Evolutionary conservation across 1,140 invertebrate genomes (phyloP).

Genomic region (Drosophila bocki): DNA sequence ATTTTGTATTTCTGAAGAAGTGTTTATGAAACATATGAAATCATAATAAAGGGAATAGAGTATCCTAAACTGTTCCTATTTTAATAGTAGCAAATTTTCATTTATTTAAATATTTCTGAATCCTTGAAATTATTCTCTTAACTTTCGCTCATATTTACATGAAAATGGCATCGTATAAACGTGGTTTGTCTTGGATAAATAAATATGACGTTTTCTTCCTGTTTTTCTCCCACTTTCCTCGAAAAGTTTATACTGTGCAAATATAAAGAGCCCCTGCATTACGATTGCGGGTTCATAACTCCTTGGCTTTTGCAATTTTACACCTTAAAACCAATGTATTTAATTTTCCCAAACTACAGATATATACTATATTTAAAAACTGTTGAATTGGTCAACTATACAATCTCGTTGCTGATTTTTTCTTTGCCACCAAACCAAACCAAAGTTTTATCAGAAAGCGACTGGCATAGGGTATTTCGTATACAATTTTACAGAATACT

Average conservation of each 20-base stretch:
- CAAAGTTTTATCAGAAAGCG: constrained; percentile 62
- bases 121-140: neutral
- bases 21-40: neutral
- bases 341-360: too few species aligned
- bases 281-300: neutral
- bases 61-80: neutral
- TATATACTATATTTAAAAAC: too few species aligned
- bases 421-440: constrained; percentile 61
- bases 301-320: too few species aligned
- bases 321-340: neutral
- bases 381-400: neutral
- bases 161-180: neutral
- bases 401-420: constrained; percentile 1
- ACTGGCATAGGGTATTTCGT: constrained; percentile 14
- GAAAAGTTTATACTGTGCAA: constrained; percentile 53
- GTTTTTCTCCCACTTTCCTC: constrained; percentile 11
- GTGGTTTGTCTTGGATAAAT: neutral
- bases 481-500: neutral
- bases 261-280: constrained; percentile 17
- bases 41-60: neutral
- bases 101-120: neutral
- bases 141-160: neutral
- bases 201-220: constrained; percentile 17
- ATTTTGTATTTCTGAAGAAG: neutral
- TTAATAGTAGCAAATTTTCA: neutral